Percentiles rank a stretch among this genome's conserved stretches.
phyloP scores from a whole-genome alignment of 2,888 invertebrate species.

The Monoplex corrugatus region DNA sequence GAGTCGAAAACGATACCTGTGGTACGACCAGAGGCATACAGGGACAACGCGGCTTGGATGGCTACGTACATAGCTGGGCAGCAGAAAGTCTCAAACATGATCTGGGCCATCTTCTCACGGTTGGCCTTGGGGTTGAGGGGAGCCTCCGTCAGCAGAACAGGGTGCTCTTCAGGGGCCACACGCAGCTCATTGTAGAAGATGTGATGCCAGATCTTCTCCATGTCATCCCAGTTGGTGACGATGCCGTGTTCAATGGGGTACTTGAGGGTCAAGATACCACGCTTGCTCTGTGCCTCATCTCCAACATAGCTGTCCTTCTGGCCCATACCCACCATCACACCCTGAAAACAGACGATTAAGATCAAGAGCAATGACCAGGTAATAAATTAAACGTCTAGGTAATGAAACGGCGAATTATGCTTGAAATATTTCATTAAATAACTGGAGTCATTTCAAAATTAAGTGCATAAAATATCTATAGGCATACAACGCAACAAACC shows the following conservation, averaged over 20 bases:
- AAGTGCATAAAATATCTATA: no score
- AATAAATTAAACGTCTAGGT: no score
- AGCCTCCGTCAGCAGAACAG: conserved; percentile 86
- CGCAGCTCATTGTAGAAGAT: conserved; percentile 88
- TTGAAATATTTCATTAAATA: no score
- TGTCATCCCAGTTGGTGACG: conserved; percentile 78
- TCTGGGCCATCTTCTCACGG: conserved; percentile 93
- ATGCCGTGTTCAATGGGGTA: conserved; percentile 78
- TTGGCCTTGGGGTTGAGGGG: conserved; percentile 97
- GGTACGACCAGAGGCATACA: conserved; percentile 95
- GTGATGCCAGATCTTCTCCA: conserved; percentile 75
- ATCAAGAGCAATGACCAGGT: no score
- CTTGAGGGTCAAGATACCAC: conserved; percentile 77
- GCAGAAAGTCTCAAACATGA: conserved; percentile 85
- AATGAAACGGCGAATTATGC: no score
- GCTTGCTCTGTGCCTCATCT: conserved; percentile 77
- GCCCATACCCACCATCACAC: conserved; percentile 74
- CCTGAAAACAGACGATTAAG: conserved; percentile 59
- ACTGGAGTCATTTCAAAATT: no score
- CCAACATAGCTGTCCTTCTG: conserved; percentile 78
- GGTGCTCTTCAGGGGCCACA: conserved; percentile 85
- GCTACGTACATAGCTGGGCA: conserved; percentile 97
- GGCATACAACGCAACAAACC: no score
- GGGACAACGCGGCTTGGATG: conserved; percentile 94
- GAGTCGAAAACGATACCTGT: conserved; percentile 97